Conservation (phyloP, 2,888 invertebrate species). For the Dynastes maya region DNA sequence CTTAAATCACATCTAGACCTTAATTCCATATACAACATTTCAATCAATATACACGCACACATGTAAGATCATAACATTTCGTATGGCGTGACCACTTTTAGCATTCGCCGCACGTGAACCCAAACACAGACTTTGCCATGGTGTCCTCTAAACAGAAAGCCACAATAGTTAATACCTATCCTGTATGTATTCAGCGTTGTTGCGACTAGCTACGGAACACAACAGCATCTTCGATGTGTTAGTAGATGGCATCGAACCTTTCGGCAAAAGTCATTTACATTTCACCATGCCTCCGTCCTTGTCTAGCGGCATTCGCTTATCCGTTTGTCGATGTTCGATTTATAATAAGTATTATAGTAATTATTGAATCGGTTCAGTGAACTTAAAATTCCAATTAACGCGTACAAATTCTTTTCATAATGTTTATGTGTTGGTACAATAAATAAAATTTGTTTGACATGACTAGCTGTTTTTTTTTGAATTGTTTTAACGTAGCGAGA, state of each 20-base stretch:
- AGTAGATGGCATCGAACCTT: slow-evolving; percentile 40
- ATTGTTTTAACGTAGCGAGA: too few species aligned
- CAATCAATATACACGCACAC: neutral
- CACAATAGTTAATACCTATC: neutral
- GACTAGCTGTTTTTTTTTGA: too few species aligned
- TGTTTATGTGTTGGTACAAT: too few species aligned
- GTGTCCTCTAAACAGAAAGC: neutral
- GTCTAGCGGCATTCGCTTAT: slow-evolving; percentile 13
- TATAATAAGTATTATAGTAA: slow-evolving; percentile 34
- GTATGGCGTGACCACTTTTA: slow-evolving; percentile 7
- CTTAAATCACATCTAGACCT: neutral
- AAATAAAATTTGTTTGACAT: too few species aligned
- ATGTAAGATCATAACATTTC: neutral
- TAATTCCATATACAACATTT: neutral
- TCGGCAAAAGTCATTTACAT: slow-evolving; percentile 45
- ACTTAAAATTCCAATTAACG: slow-evolving; percentile 35
- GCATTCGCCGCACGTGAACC: slow-evolving; percentile 24
- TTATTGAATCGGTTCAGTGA: slow-evolving; percentile 42
- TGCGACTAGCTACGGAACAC: slow-evolving; percentile 6
- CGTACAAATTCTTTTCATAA: too few species aligned
- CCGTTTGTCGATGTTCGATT: slow-evolving; percentile 24
- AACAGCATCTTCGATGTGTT: neutral
- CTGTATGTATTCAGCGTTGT: neutral
- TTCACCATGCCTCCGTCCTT: slow-evolving; percentile 20
- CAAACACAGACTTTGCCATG: neutral